Base-by-base conservation (phyloP, 1,140 invertebrate species). In the Amyelois transitella region DNA sequence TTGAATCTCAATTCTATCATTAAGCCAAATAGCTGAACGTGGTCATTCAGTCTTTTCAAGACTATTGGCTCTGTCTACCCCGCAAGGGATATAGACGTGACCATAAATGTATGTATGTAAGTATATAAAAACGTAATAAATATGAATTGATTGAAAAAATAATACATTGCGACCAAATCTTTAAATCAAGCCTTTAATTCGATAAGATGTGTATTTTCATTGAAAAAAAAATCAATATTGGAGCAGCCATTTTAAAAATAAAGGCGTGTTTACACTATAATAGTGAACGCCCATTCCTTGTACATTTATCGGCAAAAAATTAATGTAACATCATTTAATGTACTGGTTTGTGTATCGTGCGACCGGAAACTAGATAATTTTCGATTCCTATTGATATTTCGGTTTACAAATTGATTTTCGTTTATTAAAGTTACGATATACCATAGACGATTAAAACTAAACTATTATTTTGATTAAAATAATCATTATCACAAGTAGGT, bases 341-440 rank as follows among this genome's bases (percentile, higher is more conserved):
- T 49, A 18, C 43, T 18, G 18, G 6, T 52, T 52, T 52, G 18
- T 52, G 18, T 53, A 22, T 44, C 51, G 51, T 53, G 51, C 22
- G 51, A 53, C 17, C 43, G 38, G 45, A 44, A 44, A 21, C 51
- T 44, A 21, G 19, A 18, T 43, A 53, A 45, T 53, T 53, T 44
- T 44, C 43, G 8, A 21, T 53, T 44, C 18, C 51, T 6, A 53
- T 53, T 53, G 51, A 53, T 53, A 53, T 45, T 53, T 53, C 24
- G 51, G 38, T 52, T 43, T 8, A 1, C 17, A 14, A 38, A 38
- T 38, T 38, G 32, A 38, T 38, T 38, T 14, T 38, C 8, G 32
- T 38, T 14, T 14, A 4, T 38, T n/a, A n/a, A 14, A 12, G 7
- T 38, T 10, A 6, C 1, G 1, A 38, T 14, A 8, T 38, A 14